phyloP scores from a whole-genome alignment of 2,113 vertebrate species.

The Chitala chitala region DNA sequence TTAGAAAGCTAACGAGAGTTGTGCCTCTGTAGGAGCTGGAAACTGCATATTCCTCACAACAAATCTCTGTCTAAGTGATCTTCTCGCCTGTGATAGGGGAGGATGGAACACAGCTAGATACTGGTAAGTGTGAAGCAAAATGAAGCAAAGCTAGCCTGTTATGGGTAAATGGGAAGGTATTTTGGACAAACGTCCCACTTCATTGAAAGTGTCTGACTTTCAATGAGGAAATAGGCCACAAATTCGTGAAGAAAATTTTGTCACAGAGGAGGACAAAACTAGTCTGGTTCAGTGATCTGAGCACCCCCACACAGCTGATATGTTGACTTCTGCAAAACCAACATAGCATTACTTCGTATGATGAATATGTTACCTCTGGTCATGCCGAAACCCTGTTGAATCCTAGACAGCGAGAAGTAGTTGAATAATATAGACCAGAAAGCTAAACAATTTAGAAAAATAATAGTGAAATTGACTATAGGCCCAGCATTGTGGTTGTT shows the following conservation, averaged over 20 bases:
- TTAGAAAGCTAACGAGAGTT: too few relatives aligned
- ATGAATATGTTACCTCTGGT: conserved; percentile 8
- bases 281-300: conserved; percentile 23
- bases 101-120: too few relatives aligned
- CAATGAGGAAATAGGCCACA: background rate
- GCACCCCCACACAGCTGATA: conserved; percentile 17
- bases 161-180: conserved; percentile 19
- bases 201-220: background rate
- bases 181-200: background rate
- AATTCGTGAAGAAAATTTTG: background rate
- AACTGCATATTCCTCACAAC: too few relatives aligned
- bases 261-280: conserved; percentile 18
- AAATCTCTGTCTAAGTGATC: conserved; percentile 46
- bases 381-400: background rate
- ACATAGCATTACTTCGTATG: conserved; percentile 31
- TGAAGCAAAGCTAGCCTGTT: conserved; percentile 25
- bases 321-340: conserved; percentile 14
- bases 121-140: background rate
- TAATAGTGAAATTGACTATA: too few relatives aligned
- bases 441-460: background rate
- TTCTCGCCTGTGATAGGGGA: conserved; percentile 33
- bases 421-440: background rate
- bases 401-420: background rate
- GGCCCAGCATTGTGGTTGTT: too few relatives aligned
- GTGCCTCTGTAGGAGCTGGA: too few relatives aligned